Percentiles rank a stretch among this genome's conserved stretches.
Conservation (phyloP, 2,113 vertebrate species). For the Centrocercus urophasianus region DNA sequence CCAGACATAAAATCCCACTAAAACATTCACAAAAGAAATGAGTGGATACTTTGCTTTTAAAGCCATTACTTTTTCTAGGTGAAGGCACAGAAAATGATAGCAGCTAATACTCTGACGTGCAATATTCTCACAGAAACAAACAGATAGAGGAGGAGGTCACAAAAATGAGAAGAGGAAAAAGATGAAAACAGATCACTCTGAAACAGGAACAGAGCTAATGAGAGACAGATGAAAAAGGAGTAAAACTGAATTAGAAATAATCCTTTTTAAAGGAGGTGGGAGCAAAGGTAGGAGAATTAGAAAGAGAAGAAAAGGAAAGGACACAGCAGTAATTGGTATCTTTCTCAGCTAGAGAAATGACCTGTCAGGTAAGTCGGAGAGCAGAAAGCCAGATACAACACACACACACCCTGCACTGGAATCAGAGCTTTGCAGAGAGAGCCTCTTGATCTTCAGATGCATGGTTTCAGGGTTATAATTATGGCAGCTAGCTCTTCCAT, state of each 20-base stretch:
- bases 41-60: not conserved
- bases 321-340: conserved; percentile 32
- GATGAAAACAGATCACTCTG: not conserved
- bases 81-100: not conserved
- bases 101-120: not conserved
- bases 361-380: conserved; percentile 24
- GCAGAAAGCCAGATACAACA: not conserved
- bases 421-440: not conserved
- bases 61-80: not conserved
- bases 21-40: conserved; percentile 4
- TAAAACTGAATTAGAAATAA: not conserved
- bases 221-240: not conserved
- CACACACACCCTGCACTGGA: not conserved
- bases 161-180: not conserved
- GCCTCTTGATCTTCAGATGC: conserved; percentile 38
- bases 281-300: not conserved
- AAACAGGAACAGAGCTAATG: not conserved
- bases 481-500: not conserved
- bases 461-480: not conserved
- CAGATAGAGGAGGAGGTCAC: not conserved
- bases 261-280: not conserved
- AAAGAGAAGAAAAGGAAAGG: not conserved
- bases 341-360: conserved; percentile 42
- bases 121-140: not conserved
- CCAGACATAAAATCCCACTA: not conserved